A percentile compares a stretch with the other conserved stretches of the same genome.
These are phyloP conservation scores for Anastatus disparis DNA, from an alignment of 1,140 invertebrate species.

Conservation along the genomic window DNA sequence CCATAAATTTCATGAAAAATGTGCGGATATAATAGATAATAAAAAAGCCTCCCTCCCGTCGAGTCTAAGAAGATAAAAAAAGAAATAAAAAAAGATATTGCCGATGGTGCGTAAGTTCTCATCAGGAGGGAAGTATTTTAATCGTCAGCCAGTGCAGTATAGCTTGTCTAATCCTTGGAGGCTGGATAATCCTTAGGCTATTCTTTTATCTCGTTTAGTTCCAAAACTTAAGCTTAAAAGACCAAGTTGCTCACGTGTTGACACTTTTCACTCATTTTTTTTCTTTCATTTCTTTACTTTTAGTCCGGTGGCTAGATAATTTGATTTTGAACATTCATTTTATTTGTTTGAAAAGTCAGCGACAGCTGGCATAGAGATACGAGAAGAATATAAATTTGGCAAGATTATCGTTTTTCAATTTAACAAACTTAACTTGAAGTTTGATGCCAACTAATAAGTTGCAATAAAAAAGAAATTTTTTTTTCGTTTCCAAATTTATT, in stretches of 20 bases:
- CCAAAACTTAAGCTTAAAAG: background rate
- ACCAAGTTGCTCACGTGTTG: background rate
- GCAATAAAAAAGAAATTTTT: too few species aligned
- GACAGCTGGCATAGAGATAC: background rate
- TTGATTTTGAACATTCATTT: conserved; percentile 8
- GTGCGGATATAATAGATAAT: too few species aligned
- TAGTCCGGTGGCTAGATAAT: background rate
- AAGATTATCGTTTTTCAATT: too few species aligned
- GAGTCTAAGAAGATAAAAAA: background rate
- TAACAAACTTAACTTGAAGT: too few species aligned
- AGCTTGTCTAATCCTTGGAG: background rate
- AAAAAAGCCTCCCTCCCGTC: too few species aligned
- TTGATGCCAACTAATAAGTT: too few species aligned
- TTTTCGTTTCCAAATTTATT: too few species aligned
- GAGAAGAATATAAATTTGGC: too few species aligned
- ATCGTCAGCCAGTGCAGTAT: background rate
- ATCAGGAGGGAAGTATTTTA: conserved; percentile 7
- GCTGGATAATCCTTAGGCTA: background rate
- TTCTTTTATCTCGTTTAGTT: background rate
- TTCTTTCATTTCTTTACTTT: too few species aligned
- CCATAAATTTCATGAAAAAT: too few species aligned
- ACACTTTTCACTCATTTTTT: background rate
- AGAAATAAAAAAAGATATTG: background rate
- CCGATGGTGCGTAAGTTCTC: background rate
- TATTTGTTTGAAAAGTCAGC: background rate